Evolutionary conservation across 2,113 vertebrate species (phyloP), one percentile per base, ranked within the genome.

Genomic region (Eptatretus burgeri): DNA sequence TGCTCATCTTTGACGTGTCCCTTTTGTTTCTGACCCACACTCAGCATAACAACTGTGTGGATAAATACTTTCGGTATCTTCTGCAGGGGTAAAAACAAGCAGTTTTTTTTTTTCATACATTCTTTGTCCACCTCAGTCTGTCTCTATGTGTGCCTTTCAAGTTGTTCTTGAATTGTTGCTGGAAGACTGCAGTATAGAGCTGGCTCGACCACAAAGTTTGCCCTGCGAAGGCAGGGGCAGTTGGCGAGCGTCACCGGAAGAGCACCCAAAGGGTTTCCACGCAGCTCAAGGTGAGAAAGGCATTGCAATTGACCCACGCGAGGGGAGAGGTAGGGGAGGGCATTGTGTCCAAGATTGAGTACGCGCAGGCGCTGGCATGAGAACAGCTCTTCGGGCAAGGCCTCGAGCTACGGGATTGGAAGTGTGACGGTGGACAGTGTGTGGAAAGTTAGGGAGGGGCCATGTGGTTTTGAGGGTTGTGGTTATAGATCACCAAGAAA

Each of bases 321-420:
- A 66, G 93, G 89, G 1, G 93, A 94, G 14, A 98, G 78, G 66
- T 82, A 70, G 1, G 84, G 87, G 67, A 98, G 73, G 13, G 75
- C 82, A 72, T 98, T 98, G 72, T 83, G 87, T 60, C 85, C 86
- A 10, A 98, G 81, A 76, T 91, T 96, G 62, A 98, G 74, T 1
- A 83, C 85, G 74, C 93, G 94, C 9, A 98, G 80, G 71, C 95
- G 95, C 75, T 94, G 95, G 77, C 93, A 98, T 66, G 94, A 95
- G 74, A 93, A 98, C 0, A 98, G 78, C 73, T 98, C 93, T 51
- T 94, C 89, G 5, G 93, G 93, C 51, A 98, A 78, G 10, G 77
- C 89, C 72, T 98, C 88, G 12, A 60, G n/a, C 56, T 60, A 20
- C 20, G 11, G 1, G 27, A 41, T 3, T 41, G 27, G 27, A 41